phyloP scores from a whole-genome alignment of 2,113 vertebrate genomes.

The Ammodytes dubius region DNA sequence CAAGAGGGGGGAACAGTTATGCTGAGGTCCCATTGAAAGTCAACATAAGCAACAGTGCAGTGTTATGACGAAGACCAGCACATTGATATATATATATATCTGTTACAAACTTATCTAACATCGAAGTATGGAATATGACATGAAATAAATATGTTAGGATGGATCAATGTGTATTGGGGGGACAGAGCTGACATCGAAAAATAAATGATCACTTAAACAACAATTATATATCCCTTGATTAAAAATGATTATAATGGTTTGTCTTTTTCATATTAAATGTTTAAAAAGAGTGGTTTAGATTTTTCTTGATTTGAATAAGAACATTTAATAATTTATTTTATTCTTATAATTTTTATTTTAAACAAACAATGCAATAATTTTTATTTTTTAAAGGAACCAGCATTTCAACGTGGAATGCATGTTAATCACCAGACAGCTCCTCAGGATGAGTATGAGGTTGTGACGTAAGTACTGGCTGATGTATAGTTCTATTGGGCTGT shows the following conservation, averaged over 20 bases:
- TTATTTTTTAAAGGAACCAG: too few species aligned
- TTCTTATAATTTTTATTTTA: too few species aligned
- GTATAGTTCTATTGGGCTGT: background rate
- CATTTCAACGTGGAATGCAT: background rate
- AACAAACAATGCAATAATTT: too few species aligned
- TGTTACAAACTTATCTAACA: too few species aligned
- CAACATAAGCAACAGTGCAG: slow-evolving; percentile 50
- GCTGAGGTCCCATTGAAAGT: slow-evolving; percentile 67
- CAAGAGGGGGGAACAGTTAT: slow-evolving; percentile 47
- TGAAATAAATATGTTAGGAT: background rate
- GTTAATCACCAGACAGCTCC: background rate
- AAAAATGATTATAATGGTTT: background rate
- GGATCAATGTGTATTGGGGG: background rate
- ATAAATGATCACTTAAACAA: background rate
- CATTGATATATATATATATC: background rate
- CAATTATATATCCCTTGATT: background rate
- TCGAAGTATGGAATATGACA: background rate
- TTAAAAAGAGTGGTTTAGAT: background rate
- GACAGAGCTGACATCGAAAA: background rate
- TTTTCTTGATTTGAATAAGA: background rate
- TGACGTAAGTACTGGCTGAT: background rate
- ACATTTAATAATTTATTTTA: background rate
- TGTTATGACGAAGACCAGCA: slow-evolving; percentile 13
- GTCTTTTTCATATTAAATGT: background rate
- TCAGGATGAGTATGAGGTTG: background rate